Evolutionary conservation across 1,140 invertebrate genomes (phyloP).

Genomic region (Protaetia brevitarsis): DNA sequence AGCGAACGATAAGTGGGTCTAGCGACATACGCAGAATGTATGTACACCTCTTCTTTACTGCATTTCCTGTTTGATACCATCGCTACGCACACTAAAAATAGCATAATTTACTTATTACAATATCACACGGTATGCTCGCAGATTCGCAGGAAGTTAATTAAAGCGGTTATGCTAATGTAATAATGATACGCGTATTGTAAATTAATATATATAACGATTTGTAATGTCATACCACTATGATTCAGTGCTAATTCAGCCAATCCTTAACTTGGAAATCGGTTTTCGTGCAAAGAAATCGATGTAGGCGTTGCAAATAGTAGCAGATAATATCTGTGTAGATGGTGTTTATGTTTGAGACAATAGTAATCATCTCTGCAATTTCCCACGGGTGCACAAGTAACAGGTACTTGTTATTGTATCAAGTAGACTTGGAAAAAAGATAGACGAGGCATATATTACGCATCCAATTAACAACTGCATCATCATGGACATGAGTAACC

Average conservation of each 20-base stretch:
- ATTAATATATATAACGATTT: too few species aligned
- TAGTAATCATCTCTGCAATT: neutral
- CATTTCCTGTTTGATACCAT: neutral
- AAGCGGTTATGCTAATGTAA: too few species aligned
- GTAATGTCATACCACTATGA: too few species aligned
- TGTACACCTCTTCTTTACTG: neutral
- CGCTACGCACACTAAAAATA: neutral
- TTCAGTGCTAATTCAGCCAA: too few species aligned
- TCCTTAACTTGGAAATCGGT: too few species aligned
- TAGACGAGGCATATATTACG: neutral
- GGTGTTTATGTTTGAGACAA: neutral
- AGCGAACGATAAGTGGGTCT: neutral
- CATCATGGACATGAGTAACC: constrained; percentile 7
- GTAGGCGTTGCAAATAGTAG: too few species aligned
- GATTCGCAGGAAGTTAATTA: too few species aligned
- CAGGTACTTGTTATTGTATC: neutral
- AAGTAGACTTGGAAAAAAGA: neutral
- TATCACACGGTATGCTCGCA: neutral
- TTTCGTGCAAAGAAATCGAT: too few species aligned
- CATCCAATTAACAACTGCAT: constrained; percentile 10
- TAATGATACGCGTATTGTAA: too few species aligned
- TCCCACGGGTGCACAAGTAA: neutral
- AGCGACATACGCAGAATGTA: neutral
- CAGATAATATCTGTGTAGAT: neutral
- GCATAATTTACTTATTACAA: neutral